Base-by-base conservation (phyloP, 2,113 vertebrate species). In the Hemiprocne comata region DNA sequence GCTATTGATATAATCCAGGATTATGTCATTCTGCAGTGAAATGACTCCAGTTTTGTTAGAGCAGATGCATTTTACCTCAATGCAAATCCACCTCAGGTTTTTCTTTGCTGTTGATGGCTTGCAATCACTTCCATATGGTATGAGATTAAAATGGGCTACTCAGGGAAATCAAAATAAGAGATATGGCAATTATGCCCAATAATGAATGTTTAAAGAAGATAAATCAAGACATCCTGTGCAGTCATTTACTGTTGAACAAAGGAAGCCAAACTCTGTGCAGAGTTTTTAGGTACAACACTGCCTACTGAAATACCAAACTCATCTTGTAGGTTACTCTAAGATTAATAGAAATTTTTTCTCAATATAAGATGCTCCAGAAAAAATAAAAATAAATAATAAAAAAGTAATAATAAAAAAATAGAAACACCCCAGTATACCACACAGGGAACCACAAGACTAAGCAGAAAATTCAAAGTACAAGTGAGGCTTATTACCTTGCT, bases 101-200 rank as follows among this genome's bases (percentile, higher is more conserved):
- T 88, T 46, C 61, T 94, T 90, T 14, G 15, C 50, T 78, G n/a
- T 84, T 92, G 83, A 83, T 84, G 73, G 61, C 23, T 75, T 94
- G 87, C 84, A 97, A 76, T 89, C 66, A 79, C 81, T 96, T 95
- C 94, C 94, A 95, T 96, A 93, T 91, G 91, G 80, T 84, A 53
- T 53, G 71, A 90, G 76, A 91, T 91, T 95, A 94, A 85, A 94
- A 93, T 67, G 34, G 57, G 33, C 42, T 84, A 94, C 90, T 96
- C 85, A 71, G 71, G 92, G 95, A 86, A 94, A 94, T 90, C 79
- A 90, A 88, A 92, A 92, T 66, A 90, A 80, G 64, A 90, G 72
- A 90, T 90, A 92, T 79, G 65, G 72, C 55, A 96, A 91, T 94
- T 96, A 96, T 89, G 46, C 75, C 38, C 67, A 93, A 93, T 94